phyloP scores from a whole-genome alignment of 2,888 invertebrate genomes.

The Pogonocherus hispidulus region DNA sequence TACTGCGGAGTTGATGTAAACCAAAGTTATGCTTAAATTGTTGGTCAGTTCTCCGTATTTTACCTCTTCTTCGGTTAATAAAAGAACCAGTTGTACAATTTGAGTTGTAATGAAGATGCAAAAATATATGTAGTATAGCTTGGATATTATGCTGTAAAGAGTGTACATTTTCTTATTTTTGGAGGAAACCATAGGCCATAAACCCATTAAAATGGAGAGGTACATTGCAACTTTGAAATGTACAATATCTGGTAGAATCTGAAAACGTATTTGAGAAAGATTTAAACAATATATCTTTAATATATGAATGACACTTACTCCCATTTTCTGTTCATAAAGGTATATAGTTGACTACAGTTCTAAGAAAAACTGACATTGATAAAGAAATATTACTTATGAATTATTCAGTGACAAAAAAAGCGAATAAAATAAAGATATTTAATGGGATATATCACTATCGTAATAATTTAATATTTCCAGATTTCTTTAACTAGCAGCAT shows the following conservation, averaged over 20 bases:
- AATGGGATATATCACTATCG: background rate
- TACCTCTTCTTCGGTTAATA: background rate
- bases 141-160: background rate
- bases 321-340: background rate
- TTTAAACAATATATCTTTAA: too few species aligned
- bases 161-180: background rate
- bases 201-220: background rate
- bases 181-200: constrained; percentile 9
- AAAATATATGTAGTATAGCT: background rate
- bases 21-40: background rate
- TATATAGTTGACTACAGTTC: background rate
- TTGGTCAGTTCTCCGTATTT: background rate
- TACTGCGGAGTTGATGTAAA: background rate
- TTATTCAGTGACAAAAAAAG: background rate
- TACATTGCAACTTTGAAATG: constrained; percentile 18
- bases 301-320: background rate
- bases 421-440: background rate
- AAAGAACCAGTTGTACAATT: background rate
- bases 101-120: background rate
- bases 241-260: background rate
- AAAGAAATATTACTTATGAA: background rate
- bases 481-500: background rate
- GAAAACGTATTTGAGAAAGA: background rate
- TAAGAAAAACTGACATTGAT: background rate
- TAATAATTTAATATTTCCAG: background rate